A percentile compares a stretch with the other conserved stretches of the same genome.
phyloP scores from a whole-genome alignment of 2,113 vertebrate genomes.

The Lasiurus borealis region DNA sequence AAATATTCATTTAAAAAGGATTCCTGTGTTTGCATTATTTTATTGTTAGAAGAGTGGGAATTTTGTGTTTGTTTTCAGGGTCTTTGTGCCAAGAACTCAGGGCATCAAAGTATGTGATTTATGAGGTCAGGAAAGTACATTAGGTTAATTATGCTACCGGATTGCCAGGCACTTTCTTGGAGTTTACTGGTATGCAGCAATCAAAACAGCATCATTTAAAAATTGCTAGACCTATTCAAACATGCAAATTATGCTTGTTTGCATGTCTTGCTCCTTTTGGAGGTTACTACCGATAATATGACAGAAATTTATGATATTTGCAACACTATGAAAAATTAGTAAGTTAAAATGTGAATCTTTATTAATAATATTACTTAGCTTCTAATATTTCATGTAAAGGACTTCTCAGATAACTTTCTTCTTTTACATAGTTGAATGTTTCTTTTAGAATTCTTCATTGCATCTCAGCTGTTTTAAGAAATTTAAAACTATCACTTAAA shows the following conservation, averaged over 20 bases:
- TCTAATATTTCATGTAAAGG: neutral
- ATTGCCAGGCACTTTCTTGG: neutral
- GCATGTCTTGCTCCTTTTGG: constrained; percentile 64
- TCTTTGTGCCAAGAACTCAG: constrained; percentile 50
- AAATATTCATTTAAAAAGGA: constrained; percentile 37
- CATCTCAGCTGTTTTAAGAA: constrained; percentile 3
- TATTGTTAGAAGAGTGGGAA: neutral
- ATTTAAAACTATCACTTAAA: constrained; percentile 6
- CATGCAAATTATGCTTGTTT: constrained; percentile 61
- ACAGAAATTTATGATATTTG: constrained; percentile 68
- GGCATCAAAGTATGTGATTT: constrained; percentile 4
- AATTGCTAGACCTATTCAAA: constrained; percentile 75
- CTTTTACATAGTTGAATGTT: neutral
- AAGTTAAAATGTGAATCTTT: constrained; percentile 51
- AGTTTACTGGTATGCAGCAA: constrained; percentile 44
- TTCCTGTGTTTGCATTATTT: neutral
- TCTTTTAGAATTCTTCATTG: neutral
- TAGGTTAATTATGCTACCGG: constrained; percentile 47
- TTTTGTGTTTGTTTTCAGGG: constrained; percentile 43
- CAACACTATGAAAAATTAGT: constrained; percentile 46
- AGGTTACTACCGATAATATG: constrained; percentile 63
- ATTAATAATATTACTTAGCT: constrained; percentile 3
- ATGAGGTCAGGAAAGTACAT: constrained; percentile 58
- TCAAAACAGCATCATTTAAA: constrained; percentile 55
- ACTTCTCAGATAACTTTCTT: constrained; percentile 54